A percentile compares a stretch with the other conserved stretches of the same genome.
These are phyloP conservation scores for Erethizon dorsatum DNA, from an alignment of 2,797 vertebrate genomes.

Conservation along the genomic window DNA sequence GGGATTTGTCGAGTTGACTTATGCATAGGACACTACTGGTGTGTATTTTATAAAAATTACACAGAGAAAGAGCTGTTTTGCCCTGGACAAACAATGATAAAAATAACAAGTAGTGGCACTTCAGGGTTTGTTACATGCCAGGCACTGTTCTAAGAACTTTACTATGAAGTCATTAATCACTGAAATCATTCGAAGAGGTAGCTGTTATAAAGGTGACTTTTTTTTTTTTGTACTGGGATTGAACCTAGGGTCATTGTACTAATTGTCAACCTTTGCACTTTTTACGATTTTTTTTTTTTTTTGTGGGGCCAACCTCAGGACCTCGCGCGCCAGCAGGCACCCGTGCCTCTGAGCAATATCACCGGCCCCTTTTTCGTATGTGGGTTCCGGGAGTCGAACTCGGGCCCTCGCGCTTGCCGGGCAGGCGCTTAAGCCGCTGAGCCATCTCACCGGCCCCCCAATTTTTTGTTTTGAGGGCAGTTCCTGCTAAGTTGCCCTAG, in stretches of 20 bases:
- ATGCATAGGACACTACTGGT: not conserved
- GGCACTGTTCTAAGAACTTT: not conserved
- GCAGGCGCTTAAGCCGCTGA: no score
- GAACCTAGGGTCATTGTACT: not conserved
- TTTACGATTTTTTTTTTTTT: no score
- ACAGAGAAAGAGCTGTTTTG: not conserved
- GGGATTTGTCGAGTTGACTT: not conserved
- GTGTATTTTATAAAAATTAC: not conserved
- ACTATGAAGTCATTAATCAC: not conserved
- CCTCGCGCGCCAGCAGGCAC: no score
- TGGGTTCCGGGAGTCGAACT: no score
- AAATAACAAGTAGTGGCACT: not conserved
- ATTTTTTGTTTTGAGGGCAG: not conserved
- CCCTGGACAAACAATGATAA: no score
- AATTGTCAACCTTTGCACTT: not conserved
- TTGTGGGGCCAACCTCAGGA: no score
- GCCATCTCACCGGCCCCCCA: no score
- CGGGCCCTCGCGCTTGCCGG: no score
- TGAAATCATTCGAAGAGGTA: not conserved
- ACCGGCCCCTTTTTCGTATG: no score
- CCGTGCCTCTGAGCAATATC: no score
- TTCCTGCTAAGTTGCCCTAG: not conserved
- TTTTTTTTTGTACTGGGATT: no score
- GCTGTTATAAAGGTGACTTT: not conserved
- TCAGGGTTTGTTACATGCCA: not conserved